Base-by-base conservation (phyloP, 2,113 vertebrate genomes). In the Nestor notabilis region DNA sequence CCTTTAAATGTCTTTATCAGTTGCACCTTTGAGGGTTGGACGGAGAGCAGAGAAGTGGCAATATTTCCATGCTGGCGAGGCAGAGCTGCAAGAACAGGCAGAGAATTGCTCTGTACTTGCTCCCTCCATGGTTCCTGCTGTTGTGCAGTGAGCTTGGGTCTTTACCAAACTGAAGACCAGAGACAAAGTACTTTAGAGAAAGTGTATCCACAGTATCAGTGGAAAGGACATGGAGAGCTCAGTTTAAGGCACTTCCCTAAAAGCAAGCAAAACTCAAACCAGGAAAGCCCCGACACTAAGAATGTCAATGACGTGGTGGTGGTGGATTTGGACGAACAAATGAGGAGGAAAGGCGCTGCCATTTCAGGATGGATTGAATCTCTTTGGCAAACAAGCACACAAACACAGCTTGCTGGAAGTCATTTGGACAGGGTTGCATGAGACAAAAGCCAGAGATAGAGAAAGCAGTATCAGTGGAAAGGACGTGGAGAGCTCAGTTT, bases 91-190 rank as follows among this genome's bases (percentile, higher is more conserved):
- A 39, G 71, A 88, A 55, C 33, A 74, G 15, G 33, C 76, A 93
- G 77, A 69, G 29, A 63, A 66, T 83, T 0, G 1, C 49, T 83
- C 60, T 81, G 65, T 15, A 9, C 1, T 80, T 0, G 0, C 86
- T 83, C 16, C 27, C 44, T 43, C 3, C 0, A 0, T 0, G 0
- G 20, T 39, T 84, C 23, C 33, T 90, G 55, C 88, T 83, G 29
- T 84, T 5, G 1, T 55, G 46, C 39, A 71, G 39, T 31, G 58
- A 89, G 31, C 39, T 80, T 63, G 61, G 74, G 64, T 88, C 82
- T 37, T 85, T 68, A 77, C 55, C 60, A 92, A 82, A 71, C 43
- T 47, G 53, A 77, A 88, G 39, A 69, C 29, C 49, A 74, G 23
- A 64, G 41, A 70, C 3, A 4, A 83, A 17, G 35, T 70, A 21